Evolutionary conservation across 2,888 invertebrate species (phyloP).

Genomic region (Thelaira solivaga): DNA sequence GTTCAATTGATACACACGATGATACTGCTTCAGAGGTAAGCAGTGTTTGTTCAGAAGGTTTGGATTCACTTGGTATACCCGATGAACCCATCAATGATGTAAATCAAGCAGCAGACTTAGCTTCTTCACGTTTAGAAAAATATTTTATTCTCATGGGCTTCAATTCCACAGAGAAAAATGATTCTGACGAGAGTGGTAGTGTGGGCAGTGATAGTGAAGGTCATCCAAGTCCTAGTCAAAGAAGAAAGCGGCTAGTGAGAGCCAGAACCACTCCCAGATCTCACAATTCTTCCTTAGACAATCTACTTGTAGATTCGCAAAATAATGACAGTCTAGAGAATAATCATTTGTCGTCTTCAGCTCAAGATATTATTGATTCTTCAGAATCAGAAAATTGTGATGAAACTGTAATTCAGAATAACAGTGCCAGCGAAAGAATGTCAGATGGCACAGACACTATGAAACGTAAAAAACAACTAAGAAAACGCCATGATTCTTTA

Average conservation of each 20-base stretch:
- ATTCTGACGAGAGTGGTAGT: constrained; percentile 86
- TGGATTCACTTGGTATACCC: constrained; percentile 82
- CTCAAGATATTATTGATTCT: constrained; percentile 80
- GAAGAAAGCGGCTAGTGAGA: constrained; percentile 87
- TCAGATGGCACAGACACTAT: constrained; percentile 81
- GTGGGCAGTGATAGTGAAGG: constrained; percentile 95
- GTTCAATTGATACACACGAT: constrained; percentile 78
- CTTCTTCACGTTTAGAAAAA: constrained; percentile 90
- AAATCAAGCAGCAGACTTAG: constrained; percentile 84
- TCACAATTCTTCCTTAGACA: constrained; percentile 89
- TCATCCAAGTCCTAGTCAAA: constrained; percentile 90
- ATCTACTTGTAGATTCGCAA: constrained; percentile 80
- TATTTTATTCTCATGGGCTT: constrained; percentile 93
- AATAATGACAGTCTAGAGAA: constrained; percentile 68
- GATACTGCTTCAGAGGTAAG: constrained; percentile 87
- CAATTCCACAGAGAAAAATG: constrained; percentile 83
- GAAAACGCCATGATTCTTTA: constrained; percentile 80
- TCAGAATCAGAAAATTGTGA: constrained; percentile 85
- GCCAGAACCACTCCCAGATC: constrained; percentile 90
- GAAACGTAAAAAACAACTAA: constrained; percentile 88
- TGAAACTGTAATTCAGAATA: constrained; percentile 81
- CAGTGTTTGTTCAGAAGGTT: constrained; percentile 89
- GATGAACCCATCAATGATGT: constrained; percentile 79
- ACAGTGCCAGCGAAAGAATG: constrained; percentile 80
- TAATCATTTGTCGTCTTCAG: constrained; percentile 73